Evolutionary conservation across 2,888 invertebrate genomes (phyloP).

Genomic region (Parnassius orleans): DNA sequence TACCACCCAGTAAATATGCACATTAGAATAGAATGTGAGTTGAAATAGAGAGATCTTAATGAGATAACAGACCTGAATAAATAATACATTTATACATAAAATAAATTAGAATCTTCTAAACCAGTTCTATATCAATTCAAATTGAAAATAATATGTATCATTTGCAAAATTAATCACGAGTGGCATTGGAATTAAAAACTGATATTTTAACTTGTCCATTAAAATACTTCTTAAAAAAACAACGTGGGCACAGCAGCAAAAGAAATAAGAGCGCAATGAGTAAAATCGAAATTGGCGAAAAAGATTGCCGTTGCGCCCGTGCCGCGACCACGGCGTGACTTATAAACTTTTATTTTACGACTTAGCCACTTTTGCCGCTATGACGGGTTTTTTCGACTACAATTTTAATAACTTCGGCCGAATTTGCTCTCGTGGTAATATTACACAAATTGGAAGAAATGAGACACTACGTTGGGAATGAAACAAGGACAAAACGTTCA

Average conservation of each 20-base stretch:
- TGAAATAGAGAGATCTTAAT: too few relatives aligned
- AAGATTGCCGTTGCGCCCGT: slow-evolving; percentile 29
- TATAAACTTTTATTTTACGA: slow-evolving; percentile 43
- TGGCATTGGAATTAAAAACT: too few relatives aligned
- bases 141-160: too few relatives aligned
- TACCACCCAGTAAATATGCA: too few relatives aligned
- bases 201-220: too few relatives aligned
- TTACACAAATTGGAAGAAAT: slow-evolving; percentile 22
- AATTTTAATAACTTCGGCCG: slow-evolving; percentile 25
- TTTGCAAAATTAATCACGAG: too few relatives aligned
- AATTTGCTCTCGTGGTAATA: slow-evolving; percentile 13
- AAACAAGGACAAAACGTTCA: slow-evolving; percentile 6
- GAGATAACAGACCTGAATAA: too few relatives aligned
- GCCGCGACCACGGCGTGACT: slow-evolving; percentile 35
- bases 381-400: slow-evolving; percentile 25
- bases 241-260: slow-evolving; percentile 13
- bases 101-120: too few relatives aligned
- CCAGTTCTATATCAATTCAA: too few relatives aligned
- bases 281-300: slow-evolving; percentile 34
- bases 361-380: slow-evolving; percentile 35
- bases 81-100: too few relatives aligned
- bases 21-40: too few relatives aligned
- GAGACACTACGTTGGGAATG: slow-evolving; percentile 2
- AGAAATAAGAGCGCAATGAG: slow-evolving; percentile 23
- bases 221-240: not conserved